These are phyloP conservation scores for Limosa lapponica DNA, from an alignment of 2,797 vertebrate genomes.

Conservation along the genomic window DNA sequence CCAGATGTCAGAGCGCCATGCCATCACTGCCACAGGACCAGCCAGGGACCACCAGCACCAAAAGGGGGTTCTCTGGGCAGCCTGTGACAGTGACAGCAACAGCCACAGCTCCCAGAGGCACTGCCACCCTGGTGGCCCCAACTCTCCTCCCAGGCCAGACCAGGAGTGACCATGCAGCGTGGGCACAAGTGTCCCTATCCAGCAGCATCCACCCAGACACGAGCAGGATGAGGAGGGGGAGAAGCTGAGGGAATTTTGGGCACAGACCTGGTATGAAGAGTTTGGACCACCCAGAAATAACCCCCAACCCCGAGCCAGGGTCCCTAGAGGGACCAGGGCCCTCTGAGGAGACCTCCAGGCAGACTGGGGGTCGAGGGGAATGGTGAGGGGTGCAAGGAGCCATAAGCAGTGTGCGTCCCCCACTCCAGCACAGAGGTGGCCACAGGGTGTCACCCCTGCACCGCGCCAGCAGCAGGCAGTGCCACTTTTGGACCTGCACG, in stretches of 20 bases:
- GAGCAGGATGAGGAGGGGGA: accelerated
- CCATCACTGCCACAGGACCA: neutral
- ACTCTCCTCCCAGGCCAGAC: neutral
- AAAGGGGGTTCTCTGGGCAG: neutral
- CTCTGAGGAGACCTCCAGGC: accelerated
- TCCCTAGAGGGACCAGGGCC: neutral
- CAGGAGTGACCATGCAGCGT: neutral
- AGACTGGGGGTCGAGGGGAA: accelerated
- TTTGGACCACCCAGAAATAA: neutral
- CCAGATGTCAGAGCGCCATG: neutral
- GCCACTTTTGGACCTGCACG: neutral
- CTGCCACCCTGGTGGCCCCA: neutral
- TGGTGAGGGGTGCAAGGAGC: accelerated
- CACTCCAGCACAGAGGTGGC: neutral
- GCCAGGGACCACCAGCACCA: neutral
- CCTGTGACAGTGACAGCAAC: neutral
- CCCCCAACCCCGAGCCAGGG: accelerated
- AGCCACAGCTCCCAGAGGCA: neutral
- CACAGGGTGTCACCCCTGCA: constrained; percentile 40
- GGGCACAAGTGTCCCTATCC: accelerated
- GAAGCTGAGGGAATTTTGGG: neutral
- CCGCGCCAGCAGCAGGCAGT: neutral
- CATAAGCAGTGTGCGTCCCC: accelerated
- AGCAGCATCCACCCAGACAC: neutral
- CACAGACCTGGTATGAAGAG: neutral